A percentile compares a stretch with the other conserved stretches of the same genome.
Evolutionary conservation across 2,113 vertebrate species (phyloP).

Genomic region (Rhinopomastus cyanomelas): DNA sequence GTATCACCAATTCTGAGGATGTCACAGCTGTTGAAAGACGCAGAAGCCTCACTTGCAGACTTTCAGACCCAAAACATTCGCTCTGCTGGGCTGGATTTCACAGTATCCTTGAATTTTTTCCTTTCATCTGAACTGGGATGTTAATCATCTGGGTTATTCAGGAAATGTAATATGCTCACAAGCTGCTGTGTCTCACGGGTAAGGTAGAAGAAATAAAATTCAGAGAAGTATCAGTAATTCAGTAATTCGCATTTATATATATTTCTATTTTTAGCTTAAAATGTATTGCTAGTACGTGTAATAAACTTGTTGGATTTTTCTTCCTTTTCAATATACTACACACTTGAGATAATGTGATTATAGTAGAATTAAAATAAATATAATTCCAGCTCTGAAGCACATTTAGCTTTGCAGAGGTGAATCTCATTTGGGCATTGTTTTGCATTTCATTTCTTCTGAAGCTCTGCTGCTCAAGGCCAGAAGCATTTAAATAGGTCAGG

Average conservation of each 20-base stretch:
- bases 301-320: not conserved
- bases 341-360: not conserved
- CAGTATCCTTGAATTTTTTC: not conserved
- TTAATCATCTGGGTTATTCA: not conserved
- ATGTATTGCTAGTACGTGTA: not conserved
- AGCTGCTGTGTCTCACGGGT: not conserved
- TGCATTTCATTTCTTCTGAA: slow-evolving; percentile 34
- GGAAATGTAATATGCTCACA: not conserved
- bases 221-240: not conserved
- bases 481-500: slow-evolving; percentile 59
- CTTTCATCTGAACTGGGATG: not conserved
- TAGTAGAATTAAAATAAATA: not conserved
- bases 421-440: slow-evolving; percentile 49
- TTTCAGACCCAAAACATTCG: not conserved
- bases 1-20: not conserved
- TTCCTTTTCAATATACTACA: not conserved
- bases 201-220: slow-evolving; percentile 6
- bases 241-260: not conserved
- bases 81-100: not conserved
- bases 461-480: slow-evolving; percentile 36
- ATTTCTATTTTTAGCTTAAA: not conserved
- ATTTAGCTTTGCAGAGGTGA: slow-evolving; percentile 56
- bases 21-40: not conserved
- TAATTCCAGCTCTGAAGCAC: slow-evolving; percentile 19
- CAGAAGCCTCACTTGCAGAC: not conserved